Base-by-base conservation (phyloP, 1,140 invertebrate genomes). In the Rhizoglyphus robini region DNA sequence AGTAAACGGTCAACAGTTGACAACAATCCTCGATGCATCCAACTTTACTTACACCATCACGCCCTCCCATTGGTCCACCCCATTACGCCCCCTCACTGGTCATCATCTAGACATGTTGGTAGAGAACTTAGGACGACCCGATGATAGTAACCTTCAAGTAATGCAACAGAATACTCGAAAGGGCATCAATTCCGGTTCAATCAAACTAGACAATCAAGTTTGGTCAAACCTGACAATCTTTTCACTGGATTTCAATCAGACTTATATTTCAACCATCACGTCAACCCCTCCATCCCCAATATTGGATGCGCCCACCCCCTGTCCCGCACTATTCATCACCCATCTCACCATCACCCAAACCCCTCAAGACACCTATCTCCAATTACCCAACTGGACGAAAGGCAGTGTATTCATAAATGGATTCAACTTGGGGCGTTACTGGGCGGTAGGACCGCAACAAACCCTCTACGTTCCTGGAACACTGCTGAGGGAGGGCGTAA, bases 361-460 rank as follows among this genome's bases (percentile, higher is more conserved):
- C 15, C n/a, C n/a, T 2, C 85, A 8, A 11, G 36, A 88, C 70
- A 86, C 85, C 1, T 87, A 81, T 73, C 72, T 87, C 0, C 80
- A 83, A 72, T 75, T 83, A 11, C 78, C 76, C 31, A 81, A 81
- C 36, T 87, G 84, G 84, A 79, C 78, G 64, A 87, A 87, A 80
- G 86, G 86, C 23, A 77, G 84, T 29, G 80, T 82, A 25, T 87
- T 82, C 75, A 73, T 88, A 1, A 90, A 88, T 72, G 82, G 80
- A 1, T 75, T 82, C 68, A 86, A 87, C 73, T 73, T 89, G 38
- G 87, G 87, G 0, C 78, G 86, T 38, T 88, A 88, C 74, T 89
- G 87, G 87, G 83, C 86, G 0, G 69, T 76, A 2, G 86, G 86
- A 8, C 86, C 87, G 2, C 87, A 88, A 75, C 73, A 85, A 2